These are phyloP conservation scores for Drosophila birchii DNA, from an alignment of 2,888 invertebrate genomes.

Conservation along the genomic window DNA sequence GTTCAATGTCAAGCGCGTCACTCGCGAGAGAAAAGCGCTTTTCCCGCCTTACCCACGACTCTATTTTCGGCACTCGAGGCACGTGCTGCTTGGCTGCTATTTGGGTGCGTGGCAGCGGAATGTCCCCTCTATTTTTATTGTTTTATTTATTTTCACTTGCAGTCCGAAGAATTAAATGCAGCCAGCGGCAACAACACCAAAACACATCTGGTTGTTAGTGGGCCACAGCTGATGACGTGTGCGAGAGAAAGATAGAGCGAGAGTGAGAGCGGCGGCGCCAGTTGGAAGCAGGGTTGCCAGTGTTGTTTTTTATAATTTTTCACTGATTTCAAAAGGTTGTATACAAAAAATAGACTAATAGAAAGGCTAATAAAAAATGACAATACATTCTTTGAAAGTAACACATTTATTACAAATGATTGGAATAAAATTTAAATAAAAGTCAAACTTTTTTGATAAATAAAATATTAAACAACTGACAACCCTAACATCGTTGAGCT, in stretches of 20 bases:
- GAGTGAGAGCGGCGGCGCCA: slow-evolving; percentile 62
- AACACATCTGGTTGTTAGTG: slow-evolving; percentile 41
- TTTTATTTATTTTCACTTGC: slow-evolving; percentile 36
- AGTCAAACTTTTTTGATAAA: background rate
- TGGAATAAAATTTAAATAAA: background rate
- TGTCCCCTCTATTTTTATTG: slow-evolving; percentile 16
- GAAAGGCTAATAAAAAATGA: no score
- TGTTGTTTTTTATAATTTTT: no score
- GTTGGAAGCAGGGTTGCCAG: slow-evolving; percentile 60
- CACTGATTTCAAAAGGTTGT: no score
- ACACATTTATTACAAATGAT: background rate
- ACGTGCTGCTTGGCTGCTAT: slow-evolving; percentile 55
- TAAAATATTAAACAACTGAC: background rate
- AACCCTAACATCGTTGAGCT: slow-evolving; percentile 49
- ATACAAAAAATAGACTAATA: no score
- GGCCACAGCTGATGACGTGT: slow-evolving; percentile 74
- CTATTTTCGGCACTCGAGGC: slow-evolving; percentile 45
- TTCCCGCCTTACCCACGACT: slow-evolving; percentile 29
- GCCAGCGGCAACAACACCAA: slow-evolving; percentile 53
- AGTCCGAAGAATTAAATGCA: slow-evolving; percentile 39
- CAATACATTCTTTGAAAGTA: no score
- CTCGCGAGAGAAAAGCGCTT: slow-evolving; percentile 33
- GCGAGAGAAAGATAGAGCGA: slow-evolving; percentile 46
- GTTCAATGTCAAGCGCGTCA: slow-evolving; percentile 71
- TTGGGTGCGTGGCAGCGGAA: slow-evolving; percentile 31